Base-by-base conservation (phyloP, 2,888 invertebrate genomes). In the Notocelia uddmanniana region DNA sequence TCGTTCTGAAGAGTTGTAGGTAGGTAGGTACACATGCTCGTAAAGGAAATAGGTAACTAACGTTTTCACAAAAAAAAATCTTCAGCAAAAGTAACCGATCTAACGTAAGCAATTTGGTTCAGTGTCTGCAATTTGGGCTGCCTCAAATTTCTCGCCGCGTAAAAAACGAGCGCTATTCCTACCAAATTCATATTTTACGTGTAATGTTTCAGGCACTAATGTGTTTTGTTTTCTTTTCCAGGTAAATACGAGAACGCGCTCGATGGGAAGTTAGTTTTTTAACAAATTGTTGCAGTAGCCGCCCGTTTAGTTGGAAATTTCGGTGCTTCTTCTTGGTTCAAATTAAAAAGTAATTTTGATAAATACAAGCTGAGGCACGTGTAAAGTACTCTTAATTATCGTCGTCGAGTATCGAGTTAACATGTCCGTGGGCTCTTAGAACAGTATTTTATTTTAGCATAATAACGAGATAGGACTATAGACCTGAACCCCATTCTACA, bases 191-290 rank as follows among this genome's bases (percentile, higher is more conserved):
- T 68, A 72, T 68, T 68, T 68, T 72, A 67, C 72, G 72, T 62
- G 66, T 67, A 67, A 71, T 71, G 66, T 71, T 71, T 66, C 71
- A 60, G 54, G 54, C 71, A 60, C 68, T 72, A 72, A 72, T 72
- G 66, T 67, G 62, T 72, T 68, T 72, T 72, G 54, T 64, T 64
- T 66, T 57, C 62, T 72, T 72, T 57, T 72, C 15, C 67, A 72
- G 72, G 72, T 72, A 72, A 72, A 72, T 50, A 66, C 52, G 55
- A 23, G 45, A 58, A 58, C 48, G 45, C 48, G 69, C 19, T 58
- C n/a, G 57, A 62, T 41, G 59, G 41, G 55, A 58, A 59, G 21
- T 70, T 52, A 41, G 58, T 68, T 63, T 55, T 52, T 50, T 23
- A 54, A 55, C 41, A 58, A 50, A 31, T 57, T 55, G 34, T 23